Conservation (phyloP, 2,113 vertebrate genomes). For the Oryzias melastigma region DNA sequence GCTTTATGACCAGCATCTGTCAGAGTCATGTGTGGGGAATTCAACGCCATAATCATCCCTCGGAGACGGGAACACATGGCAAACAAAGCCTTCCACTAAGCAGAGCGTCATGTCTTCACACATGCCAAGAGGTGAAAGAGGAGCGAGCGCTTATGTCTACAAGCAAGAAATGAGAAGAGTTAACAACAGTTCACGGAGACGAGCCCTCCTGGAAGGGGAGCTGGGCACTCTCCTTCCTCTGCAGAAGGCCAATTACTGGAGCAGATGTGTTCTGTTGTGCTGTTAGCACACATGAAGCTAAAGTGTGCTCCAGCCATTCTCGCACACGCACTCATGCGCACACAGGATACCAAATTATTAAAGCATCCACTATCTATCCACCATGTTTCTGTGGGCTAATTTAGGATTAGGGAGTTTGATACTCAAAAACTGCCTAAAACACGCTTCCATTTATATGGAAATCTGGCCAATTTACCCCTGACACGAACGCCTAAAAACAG, state of each 20-base stretch:
- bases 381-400: conserved; percentile 34
- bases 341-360: conserved; percentile 14
- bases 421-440: conserved; percentile 45
- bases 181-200: no score
- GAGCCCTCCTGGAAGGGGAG: background rate
- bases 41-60: conserved; percentile 59
- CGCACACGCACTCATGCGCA: conserved; percentile 26
- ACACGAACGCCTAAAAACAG: conserved; percentile 50
- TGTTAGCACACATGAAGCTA: conserved; percentile 30
- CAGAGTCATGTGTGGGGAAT: conserved; percentile 66
- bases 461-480: conserved; percentile 42
- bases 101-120: background rate
- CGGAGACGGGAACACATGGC: conserved; percentile 63
- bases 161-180: background rate
- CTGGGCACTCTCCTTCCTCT: conserved; percentile 39
- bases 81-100: conserved; percentile 48
- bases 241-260: conserved; percentile 60
- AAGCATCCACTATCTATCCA: conserved; percentile 33
- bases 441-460: conserved; percentile 66
- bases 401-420: conserved; percentile 51
- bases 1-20: conserved; percentile 66
- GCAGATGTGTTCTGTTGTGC: conserved; percentile 35
- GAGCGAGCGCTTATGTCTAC: background rate
- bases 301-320: conserved; percentile 23
- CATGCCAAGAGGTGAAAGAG: background rate